phyloP scores from a whole-genome alignment of 1,140 invertebrate species.

The Drosophila micromelanica region DNA sequence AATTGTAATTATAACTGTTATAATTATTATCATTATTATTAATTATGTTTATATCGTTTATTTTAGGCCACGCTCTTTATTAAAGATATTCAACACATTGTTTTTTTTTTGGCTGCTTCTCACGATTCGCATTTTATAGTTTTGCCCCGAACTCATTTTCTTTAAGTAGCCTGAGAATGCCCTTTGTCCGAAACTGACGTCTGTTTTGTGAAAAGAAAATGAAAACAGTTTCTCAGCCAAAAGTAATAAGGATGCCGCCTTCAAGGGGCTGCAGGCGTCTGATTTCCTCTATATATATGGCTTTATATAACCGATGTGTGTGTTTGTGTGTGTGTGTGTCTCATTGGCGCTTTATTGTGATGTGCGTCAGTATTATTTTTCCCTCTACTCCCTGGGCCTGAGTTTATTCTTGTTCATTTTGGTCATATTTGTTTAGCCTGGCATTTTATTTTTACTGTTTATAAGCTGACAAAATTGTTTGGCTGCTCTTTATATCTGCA shows the following conservation, averaged over 20 bases:
- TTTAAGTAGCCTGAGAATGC: slow-evolving; percentile 32
- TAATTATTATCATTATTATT: no score
- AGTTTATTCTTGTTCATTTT: slow-evolving; percentile 1
- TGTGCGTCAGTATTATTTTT: slow-evolving; percentile 24
- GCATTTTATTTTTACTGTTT: slow-evolving; percentile 76
- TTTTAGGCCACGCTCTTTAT: neutral
- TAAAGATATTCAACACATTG: neutral
- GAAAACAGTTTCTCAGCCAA: slow-evolving; percentile 66
- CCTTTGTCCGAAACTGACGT: slow-evolving; percentile 1
- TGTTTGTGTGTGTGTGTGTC: slow-evolving; percentile 32
- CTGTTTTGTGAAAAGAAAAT: slow-evolving; percentile 40
- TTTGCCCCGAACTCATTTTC: slow-evolving; percentile 47
- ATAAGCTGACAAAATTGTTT: slow-evolving; percentile 76
- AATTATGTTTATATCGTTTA: no score
- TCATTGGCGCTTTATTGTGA: slow-evolving; percentile 68
- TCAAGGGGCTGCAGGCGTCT: slow-evolving; percentile 27
- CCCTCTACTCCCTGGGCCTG: slow-evolving; percentile 12
- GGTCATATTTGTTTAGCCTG: slow-evolving; percentile 59
- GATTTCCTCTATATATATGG: slow-evolving; percentile 7
- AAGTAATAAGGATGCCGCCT: slow-evolving; percentile 60
- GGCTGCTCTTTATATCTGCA: slow-evolving; percentile 19
- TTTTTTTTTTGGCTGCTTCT: neutral
- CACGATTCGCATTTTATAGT: slow-evolving; percentile 18
- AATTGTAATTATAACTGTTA: no score
- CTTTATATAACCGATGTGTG: slow-evolving; percentile 37